A percentile compares a stretch with the other conserved stretches of the same genome.
phyloP scores from a whole-genome alignment of 1,140 invertebrate species.

The Drosophila burlai region DNA sequence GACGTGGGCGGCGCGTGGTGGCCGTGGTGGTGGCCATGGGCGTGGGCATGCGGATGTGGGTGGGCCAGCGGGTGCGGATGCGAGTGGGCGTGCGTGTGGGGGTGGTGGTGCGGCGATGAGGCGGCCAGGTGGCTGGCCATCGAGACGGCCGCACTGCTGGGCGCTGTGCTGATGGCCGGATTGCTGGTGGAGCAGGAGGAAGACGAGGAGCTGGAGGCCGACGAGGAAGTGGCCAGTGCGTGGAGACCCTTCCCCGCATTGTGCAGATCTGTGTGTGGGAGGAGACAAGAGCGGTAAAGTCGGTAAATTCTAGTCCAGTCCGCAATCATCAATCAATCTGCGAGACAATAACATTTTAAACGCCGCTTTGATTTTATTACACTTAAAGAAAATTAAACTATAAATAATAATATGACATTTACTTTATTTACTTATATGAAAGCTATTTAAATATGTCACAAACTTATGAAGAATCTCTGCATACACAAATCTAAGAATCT shows the following conservation, averaged over 20 bases:
- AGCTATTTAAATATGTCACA: neutral
- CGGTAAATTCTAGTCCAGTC: constrained; percentile 40
- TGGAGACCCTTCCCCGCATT: constrained; percentile 69
- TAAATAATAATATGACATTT: neutral
- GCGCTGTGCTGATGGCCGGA: constrained; percentile 74
- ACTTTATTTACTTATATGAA: neutral
- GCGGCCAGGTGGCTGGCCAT: constrained; percentile 73
- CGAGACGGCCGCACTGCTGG: constrained; percentile 62
- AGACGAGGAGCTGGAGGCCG: constrained; percentile 69
- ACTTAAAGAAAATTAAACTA: neutral
- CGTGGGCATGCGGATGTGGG: constrained; percentile 45
- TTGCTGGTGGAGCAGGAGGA: constrained; percentile 71
- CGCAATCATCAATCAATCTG: constrained; percentile 72
- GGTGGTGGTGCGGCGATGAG: constrained; percentile 57
- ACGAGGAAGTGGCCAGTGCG: constrained; percentile 64
- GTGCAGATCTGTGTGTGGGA: constrained; percentile 61
- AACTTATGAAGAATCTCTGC: neutral
- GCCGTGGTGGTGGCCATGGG: constrained; percentile 59
- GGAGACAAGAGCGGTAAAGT: constrained; percentile 1
- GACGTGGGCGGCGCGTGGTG: constrained; percentile 50
- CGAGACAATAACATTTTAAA: constrained; percentile 60
- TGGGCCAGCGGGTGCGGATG: constrained; percentile 57
- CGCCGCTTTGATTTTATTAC: constrained; percentile 52
- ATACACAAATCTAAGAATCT: too few species aligned
- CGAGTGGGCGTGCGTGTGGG: constrained; percentile 35